These are phyloP conservation scores for Perca schrenkii DNA, from an alignment of 2,113 vertebrate genomes.

Conservation along the genomic window DNA sequence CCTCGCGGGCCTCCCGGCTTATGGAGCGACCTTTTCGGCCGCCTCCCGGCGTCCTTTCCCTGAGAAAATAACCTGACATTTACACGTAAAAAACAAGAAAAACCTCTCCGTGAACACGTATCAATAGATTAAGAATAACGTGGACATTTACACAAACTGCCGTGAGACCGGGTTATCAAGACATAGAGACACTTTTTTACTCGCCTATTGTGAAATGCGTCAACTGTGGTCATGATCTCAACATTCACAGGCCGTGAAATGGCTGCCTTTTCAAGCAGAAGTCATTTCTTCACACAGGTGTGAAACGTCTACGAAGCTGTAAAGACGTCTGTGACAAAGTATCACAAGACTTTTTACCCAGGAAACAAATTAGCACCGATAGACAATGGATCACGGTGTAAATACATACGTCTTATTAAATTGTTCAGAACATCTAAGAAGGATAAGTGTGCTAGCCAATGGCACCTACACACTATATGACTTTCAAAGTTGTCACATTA, in stretches of 20 bases:
- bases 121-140: too few relatives aligned
- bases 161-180: neutral
- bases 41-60: too few relatives aligned
- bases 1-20: too few relatives aligned
- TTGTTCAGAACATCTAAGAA: neutral
- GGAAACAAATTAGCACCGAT: neutral
- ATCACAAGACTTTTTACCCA: neutral
- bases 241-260: neutral
- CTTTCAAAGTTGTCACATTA: too few relatives aligned
- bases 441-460: neutral
- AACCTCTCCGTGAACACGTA: too few relatives aligned
- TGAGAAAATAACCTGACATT: too few relatives aligned
- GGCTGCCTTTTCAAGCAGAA: constrained; percentile 10
- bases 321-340: neutral
- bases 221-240: constrained; percentile 15
- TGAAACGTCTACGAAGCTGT: neutral
- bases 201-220: constrained; percentile 25
- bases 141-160: too few relatives aligned
- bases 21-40: too few relatives aligned
- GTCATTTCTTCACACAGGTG: constrained; percentile 24
- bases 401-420: neutral
- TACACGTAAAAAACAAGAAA: too few relatives aligned
- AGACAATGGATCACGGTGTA: neutral
- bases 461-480: too few relatives aligned
- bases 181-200: constrained; percentile 7